phyloP scores from a whole-genome alignment of 1,140 invertebrate species.

The Aphidius gifuensis region DNA sequence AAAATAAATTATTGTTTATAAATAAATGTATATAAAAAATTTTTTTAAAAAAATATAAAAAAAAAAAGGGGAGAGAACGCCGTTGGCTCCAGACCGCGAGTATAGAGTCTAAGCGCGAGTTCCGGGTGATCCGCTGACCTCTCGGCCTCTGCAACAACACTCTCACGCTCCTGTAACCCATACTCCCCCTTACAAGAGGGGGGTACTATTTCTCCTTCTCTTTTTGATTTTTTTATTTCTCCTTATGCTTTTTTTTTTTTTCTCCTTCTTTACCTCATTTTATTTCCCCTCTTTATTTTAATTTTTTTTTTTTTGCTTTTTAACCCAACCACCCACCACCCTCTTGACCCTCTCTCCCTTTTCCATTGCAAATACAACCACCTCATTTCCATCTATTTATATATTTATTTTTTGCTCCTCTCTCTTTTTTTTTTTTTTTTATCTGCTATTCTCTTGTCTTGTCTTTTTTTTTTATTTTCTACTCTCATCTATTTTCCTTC shows the following conservation, averaged over 20 bases:
- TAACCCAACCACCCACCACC: neutral
- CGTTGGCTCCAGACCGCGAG: slow-evolving; percentile 24
- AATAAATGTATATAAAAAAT: slow-evolving; percentile 14
- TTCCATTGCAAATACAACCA: neutral
- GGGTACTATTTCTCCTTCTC: slow-evolving; percentile 37
- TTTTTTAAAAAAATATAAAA: slow-evolving; percentile 5
- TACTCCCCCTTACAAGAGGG: slow-evolving; percentile 47
- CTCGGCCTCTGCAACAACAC: slow-evolving; percentile 57
- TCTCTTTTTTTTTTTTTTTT: slow-evolving; percentile 52
- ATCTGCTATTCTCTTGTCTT: slow-evolving; percentile 30
- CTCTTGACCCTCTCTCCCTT: slow-evolving; percentile 9
- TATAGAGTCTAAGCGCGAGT: slow-evolving; percentile 54
- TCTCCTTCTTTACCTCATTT: slow-evolving; percentile 10
- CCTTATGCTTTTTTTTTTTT: slow-evolving; percentile 7
- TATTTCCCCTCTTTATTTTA: slow-evolving; percentile 20
- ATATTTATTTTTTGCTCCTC: slow-evolving; percentile 47
- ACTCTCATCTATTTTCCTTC: slow-evolving; percentile 18
- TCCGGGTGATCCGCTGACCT: slow-evolving; percentile 58
- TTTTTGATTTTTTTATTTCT: slow-evolving; percentile 10
- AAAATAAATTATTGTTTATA: neutral
- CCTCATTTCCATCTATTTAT: slow-evolving; percentile 29
- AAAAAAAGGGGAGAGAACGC: slow-evolving; percentile 19
- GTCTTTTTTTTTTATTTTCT: slow-evolving; percentile 13
- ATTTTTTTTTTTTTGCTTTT: slow-evolving; percentile 10
- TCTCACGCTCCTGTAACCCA: slow-evolving; percentile 58